A percentile compares a stretch with the other conserved stretches of the same genome.
Evolutionary conservation across 1,140 invertebrate species (phyloP).

Genomic region (Lepidurus packardi): DNA sequence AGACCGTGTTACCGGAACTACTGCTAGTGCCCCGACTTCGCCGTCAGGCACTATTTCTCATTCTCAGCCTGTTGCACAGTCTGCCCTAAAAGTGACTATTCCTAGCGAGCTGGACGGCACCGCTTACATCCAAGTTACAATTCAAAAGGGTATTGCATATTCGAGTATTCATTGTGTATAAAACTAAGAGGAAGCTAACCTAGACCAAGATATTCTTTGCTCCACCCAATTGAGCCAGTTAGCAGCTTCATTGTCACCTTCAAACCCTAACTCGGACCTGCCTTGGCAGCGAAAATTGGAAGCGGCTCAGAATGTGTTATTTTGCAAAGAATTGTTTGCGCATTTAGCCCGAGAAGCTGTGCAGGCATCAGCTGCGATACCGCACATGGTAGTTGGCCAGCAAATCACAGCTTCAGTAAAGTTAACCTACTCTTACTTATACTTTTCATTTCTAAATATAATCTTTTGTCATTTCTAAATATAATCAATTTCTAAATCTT

Average conservation of each 20-base stretch:
- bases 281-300: slow-evolving; percentile 94
- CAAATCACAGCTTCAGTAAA: slow-evolving; percentile 88
- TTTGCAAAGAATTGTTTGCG: slow-evolving; percentile 94
- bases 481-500: too few species aligned
- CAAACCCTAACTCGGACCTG: slow-evolving; percentile 59
- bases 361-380: slow-evolving; percentile 82
- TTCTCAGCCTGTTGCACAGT: slow-evolving; percentile 52
- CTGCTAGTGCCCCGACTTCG: slow-evolving; percentile 33
- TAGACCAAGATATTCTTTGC: slow-evolving; percentile 48
- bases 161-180: background rate
- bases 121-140: slow-evolving; percentile 90
- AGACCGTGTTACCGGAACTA: slow-evolving; percentile 47
- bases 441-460: background rate
- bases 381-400: slow-evolving; percentile 93
- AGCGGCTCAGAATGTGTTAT: slow-evolving; percentile 92
- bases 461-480: slow-evolving; percentile 28
- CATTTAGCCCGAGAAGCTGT: slow-evolving; percentile 91
- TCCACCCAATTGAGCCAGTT: slow-evolving; percentile 46
- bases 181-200: slow-evolving; percentile 31
- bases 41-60: background rate
- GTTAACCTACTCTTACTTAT: background rate
- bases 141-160: slow-evolving; percentile 69
- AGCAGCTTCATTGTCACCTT: slow-evolving; percentile 44
- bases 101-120: slow-evolving; percentile 90
- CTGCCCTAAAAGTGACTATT: slow-evolving; percentile 82